A percentile compares a stretch with the other conserved stretches of the same genome.
These are phyloP conservation scores for Indicator indicator DNA, from an alignment of 2,113 vertebrate species.

Conservation along the genomic window DNA sequence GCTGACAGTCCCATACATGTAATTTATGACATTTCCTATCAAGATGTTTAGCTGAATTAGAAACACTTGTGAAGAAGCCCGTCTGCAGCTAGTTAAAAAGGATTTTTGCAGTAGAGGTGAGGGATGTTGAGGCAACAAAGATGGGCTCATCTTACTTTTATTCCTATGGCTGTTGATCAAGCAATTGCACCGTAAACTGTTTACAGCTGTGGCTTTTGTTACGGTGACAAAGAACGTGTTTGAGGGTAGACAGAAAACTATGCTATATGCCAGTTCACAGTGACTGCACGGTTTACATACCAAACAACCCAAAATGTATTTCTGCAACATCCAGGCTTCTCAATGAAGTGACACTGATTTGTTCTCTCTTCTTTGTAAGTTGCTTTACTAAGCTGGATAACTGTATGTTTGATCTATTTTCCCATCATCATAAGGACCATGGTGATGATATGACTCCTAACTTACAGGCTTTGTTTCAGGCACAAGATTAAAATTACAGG, in stretches of 20 bases:
- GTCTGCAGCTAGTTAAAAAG: conserved; percentile 63
- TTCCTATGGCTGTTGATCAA: conserved; percentile 66
- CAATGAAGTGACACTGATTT: not conserved
- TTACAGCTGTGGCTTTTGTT: conserved; percentile 71
- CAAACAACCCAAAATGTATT: conserved; percentile 49
- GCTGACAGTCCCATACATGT: conserved; percentile 70
- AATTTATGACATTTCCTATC: conserved; percentile 80
- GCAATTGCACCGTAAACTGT: conserved; percentile 72
- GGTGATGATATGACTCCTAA: not conserved
- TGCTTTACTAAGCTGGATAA: not conserved
- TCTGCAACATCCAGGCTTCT: conserved; percentile 49
- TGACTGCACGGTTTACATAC: conserved; percentile 56
- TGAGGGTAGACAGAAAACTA: conserved; percentile 70
- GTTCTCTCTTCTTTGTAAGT: not conserved
- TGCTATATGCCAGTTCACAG: conserved; percentile 45
- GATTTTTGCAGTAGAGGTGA: conserved; percentile 50
- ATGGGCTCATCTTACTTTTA: conserved; percentile 36
- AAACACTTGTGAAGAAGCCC: conserved; percentile 76
- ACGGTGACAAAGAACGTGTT: conserved; percentile 66
- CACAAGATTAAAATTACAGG: not conserved
- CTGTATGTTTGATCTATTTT: not conserved
- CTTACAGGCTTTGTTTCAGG: not conserved
- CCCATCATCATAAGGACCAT: not conserved
- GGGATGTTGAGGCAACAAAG: conserved; percentile 29
- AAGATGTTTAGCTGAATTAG: conserved; percentile 80